phyloP scores from a whole-genome alignment of 2,797 vertebrate species.

The Melanotaenia trifasciata region DNA sequence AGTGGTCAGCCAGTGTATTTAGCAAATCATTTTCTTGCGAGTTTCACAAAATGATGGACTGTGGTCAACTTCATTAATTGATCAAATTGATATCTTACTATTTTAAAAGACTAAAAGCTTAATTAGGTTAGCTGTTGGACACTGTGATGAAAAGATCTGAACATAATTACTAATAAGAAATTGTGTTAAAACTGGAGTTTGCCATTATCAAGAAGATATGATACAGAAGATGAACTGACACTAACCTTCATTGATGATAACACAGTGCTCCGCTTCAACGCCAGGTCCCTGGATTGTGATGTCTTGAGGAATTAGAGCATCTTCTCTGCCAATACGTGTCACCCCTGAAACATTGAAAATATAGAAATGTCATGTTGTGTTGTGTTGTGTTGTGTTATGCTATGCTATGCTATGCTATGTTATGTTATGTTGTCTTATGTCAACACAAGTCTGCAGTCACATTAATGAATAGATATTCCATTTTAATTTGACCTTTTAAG shows the following conservation, averaged over 20 bases:
- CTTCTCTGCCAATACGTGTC: constrained; percentile 84
- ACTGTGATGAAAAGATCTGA: neutral
- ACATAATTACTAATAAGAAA: neutral
- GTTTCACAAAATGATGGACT: too few relatives aligned
- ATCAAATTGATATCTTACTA: too few relatives aligned
- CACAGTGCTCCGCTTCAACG: constrained; percentile 85
- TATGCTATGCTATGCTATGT: too few relatives aligned
- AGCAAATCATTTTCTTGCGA: too few relatives aligned
- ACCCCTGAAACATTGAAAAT: constrained; percentile 70
- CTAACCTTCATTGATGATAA: constrained; percentile 82
- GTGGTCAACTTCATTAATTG: too few relatives aligned
- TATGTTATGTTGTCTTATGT: too few relatives aligned
- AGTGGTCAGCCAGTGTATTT: too few relatives aligned
- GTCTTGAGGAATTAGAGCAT: constrained; percentile 82
- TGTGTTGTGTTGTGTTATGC: too few relatives aligned
- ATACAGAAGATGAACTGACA: constrained; percentile 28
- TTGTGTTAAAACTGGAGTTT: neutral
- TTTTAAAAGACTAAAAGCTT: too few relatives aligned
- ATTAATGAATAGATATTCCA: neutral
- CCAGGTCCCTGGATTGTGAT: constrained; percentile 83
- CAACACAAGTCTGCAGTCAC: too few relatives aligned
- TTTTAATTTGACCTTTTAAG: neutral
- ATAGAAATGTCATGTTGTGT: too few relatives aligned
- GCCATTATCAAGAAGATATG: neutral
- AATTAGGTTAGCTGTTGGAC: too few relatives aligned